Percentiles rank a stretch among this genome's conserved stretches.
Conservation (phyloP, 1,140 invertebrate species). For the Pteromalus puparum region DNA sequence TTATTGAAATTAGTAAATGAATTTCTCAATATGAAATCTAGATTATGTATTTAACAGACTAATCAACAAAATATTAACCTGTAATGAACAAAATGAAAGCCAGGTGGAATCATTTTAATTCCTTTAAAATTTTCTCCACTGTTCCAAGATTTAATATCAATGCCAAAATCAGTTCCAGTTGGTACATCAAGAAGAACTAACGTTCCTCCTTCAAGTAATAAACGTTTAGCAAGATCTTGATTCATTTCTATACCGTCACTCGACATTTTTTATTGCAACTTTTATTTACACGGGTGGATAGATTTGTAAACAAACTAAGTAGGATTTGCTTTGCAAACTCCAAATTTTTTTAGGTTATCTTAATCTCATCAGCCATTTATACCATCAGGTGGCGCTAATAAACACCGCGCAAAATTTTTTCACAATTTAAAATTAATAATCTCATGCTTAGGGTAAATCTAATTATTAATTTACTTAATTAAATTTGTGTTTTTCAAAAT, state of each 20-base stretch:
- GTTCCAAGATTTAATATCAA: slow-evolving; percentile 96
- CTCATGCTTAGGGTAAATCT: background rate
- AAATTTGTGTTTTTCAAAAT: slow-evolving; percentile 10
- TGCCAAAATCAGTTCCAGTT: slow-evolving; percentile 93
- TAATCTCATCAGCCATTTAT: no score
- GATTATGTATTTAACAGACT: background rate
- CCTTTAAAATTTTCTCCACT: slow-evolving; percentile 95
- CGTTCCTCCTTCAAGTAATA: slow-evolving; percentile 89
- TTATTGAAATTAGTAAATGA: slow-evolving; percentile 17
- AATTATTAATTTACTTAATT: background rate
- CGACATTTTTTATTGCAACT: slow-evolving; percentile 8
- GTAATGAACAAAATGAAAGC: slow-evolving; percentile 95
- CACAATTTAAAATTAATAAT: background rate
- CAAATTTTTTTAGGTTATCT: background rate
- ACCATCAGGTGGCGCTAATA: background rate
- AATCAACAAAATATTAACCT: slow-evolving; percentile 73
- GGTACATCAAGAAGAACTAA: slow-evolving; percentile 91
- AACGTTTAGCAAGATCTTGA: slow-evolving; percentile 83
- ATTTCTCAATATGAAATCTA: slow-evolving; percentile 7
- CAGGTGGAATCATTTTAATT: slow-evolving; percentile 99
- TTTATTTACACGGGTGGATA: background rate
- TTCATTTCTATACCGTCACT: slow-evolving; percentile 80
- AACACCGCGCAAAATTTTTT: background rate
- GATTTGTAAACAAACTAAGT: background rate
- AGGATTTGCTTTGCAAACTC: background rate